Conservation (phyloP, 2,797 vertebrate genomes). For the Cossypha dichroa region DNA sequence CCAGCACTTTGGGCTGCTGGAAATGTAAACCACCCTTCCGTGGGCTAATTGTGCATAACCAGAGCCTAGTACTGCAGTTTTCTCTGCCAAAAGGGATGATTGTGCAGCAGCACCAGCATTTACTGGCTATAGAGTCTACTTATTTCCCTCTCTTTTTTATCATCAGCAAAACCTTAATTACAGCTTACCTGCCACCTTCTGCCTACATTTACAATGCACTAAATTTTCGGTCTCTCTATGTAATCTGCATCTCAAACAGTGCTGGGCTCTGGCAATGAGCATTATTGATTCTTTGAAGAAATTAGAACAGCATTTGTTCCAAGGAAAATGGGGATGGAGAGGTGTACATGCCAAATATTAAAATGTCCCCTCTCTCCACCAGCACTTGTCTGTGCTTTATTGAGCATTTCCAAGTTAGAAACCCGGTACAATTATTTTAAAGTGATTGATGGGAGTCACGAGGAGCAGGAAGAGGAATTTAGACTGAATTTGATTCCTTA, state of each 20-base stretch:
- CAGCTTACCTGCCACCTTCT: constrained; percentile 72
- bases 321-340: constrained; percentile 47
- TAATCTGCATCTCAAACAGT: constrained; percentile 62
- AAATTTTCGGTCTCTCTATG: constrained; percentile 60
- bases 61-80: constrained; percentile 40
- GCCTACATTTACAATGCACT: constrained; percentile 69
- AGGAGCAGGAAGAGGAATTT: background rate
- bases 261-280: constrained; percentile 42
- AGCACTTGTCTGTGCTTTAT: constrained; percentile 59
- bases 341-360: background rate
- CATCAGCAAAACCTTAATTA: constrained; percentile 80
- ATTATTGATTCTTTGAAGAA: constrained; percentile 75
- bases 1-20: background rate
- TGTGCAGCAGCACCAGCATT: constrained; percentile 19
- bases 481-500: background rate
- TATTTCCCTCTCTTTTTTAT: constrained; percentile 70
- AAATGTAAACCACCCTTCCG: background rate
- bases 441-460: constrained; percentile 17
- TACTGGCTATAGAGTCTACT: constrained; percentile 38
- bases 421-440: constrained; percentile 19
- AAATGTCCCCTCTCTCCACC: background rate
- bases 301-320: constrained; percentile 71
- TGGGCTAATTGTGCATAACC: constrained; percentile 52
- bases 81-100: background rate
- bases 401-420: constrained; percentile 52